These are phyloP conservation scores for Apodemus speciosus DNA, from an alignment of 2,113 vertebrate genomes.

Conservation along the genomic window DNA sequence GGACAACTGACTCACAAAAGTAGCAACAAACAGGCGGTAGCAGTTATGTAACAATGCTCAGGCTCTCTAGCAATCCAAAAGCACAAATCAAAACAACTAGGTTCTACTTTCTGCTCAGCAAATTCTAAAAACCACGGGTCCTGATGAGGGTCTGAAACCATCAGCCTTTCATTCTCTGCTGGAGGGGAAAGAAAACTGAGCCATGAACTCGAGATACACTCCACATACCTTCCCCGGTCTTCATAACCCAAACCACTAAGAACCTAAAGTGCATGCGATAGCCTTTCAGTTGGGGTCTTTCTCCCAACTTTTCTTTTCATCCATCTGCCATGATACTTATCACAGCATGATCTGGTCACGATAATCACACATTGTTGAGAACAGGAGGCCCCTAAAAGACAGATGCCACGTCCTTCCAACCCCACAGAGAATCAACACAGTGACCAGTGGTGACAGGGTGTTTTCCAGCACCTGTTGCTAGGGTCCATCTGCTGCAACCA, in stretches of 20 bases:
- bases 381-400: not conserved
- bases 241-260: not conserved
- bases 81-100: conserved; percentile 47
- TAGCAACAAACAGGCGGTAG: conserved; percentile 8
- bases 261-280: not conserved
- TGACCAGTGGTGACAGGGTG: conserved; percentile 44
- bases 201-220: not conserved
- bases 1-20: conserved; percentile 40
- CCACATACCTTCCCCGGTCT: not conserved
- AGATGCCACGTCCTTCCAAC: not conserved
- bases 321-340: not conserved
- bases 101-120: conserved; percentile 1
- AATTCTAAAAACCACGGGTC: not conserved
- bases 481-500: conserved; percentile 48
- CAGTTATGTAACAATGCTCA: conserved; percentile 1
- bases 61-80: conserved; percentile 10
- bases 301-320: not conserved
- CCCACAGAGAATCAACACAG: conserved; percentile 45
- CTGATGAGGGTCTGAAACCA: not conserved
- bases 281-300: not conserved
- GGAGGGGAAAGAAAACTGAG: not conserved
- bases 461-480: not conserved
- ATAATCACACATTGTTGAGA: not conserved
- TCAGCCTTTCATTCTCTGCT: not conserved
- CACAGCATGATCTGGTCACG: not conserved